Evolutionary conservation across 2,113 vertebrate species (phyloP).

Genomic region (Muscicapa adusta): DNA sequence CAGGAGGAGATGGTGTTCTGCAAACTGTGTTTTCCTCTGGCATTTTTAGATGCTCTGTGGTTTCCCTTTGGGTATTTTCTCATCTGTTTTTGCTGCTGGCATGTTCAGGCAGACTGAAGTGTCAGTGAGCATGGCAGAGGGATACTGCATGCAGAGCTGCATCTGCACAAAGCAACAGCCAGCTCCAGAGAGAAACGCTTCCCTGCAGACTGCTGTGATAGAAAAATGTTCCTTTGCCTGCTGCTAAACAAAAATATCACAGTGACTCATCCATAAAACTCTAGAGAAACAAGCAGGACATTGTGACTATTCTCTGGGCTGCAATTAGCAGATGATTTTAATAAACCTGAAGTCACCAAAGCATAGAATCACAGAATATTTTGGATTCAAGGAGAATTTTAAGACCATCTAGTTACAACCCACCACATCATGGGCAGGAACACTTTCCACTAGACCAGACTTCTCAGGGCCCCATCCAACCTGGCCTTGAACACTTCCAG

Average conservation of each 20-base stretch:
- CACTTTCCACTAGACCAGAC: background rate
- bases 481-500: background rate
- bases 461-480: background rate
- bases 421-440: background rate
- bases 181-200: background rate
- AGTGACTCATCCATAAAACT: background rate
- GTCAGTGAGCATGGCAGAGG: background rate
- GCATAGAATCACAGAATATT: background rate
- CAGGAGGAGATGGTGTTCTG: background rate
- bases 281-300: background rate
- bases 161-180: background rate
- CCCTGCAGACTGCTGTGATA: background rate
- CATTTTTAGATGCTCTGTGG: background rate
- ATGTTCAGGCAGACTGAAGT: background rate
- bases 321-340: background rate
- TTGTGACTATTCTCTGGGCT: background rate
- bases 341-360: background rate
- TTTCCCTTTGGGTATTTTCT: background rate
- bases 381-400: background rate
- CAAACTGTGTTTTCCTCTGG: background rate
- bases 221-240: background rate
- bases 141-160: background rate
- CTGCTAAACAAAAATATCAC: background rate
- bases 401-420: background rate
- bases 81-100: background rate